phyloP scores from a whole-genome alignment of 2,888 invertebrate species.

The Patella pellucida region DNA sequence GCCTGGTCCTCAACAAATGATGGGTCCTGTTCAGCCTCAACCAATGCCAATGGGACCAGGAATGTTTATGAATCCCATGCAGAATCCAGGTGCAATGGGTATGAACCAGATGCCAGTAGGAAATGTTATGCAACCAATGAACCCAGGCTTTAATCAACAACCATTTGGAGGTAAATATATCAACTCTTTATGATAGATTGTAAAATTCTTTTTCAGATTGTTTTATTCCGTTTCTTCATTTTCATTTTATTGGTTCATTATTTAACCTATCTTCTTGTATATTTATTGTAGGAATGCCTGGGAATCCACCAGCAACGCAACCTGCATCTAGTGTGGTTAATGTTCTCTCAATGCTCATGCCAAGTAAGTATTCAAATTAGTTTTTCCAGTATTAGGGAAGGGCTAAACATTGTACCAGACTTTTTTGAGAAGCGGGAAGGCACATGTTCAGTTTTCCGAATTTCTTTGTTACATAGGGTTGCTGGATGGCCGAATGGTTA shows the following conservation, averaged over 20 bases:
- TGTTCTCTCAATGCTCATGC: neutral
- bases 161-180: neutral
- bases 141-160: conserved; percentile 26
- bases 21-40: neutral
- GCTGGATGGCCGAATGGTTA: too few species aligned
- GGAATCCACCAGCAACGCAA: neutral
- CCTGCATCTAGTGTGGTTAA: neutral
- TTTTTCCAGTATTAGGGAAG: too few species aligned
- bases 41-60: neutral
- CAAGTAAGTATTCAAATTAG: neutral
- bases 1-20: neutral
- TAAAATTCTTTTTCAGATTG: too few species aligned
- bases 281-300: too few species aligned
- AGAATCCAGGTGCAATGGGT: neutral
- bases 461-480: too few species aligned
- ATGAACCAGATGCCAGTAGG: conserved; percentile 2
- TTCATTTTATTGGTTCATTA: too few species aligned
- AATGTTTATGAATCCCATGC: neutral
- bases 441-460: too few species aligned
- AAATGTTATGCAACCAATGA: conserved; percentile 19
- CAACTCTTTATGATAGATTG: too few species aligned
- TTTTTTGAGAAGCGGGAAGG: too few species aligned
- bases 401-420: too few species aligned
- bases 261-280: too few species aligned
- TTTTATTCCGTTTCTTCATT: too few species aligned